Evolutionary conservation across 1,140 invertebrate species (phyloP).

Genomic region (Vanessa atalanta): DNA sequence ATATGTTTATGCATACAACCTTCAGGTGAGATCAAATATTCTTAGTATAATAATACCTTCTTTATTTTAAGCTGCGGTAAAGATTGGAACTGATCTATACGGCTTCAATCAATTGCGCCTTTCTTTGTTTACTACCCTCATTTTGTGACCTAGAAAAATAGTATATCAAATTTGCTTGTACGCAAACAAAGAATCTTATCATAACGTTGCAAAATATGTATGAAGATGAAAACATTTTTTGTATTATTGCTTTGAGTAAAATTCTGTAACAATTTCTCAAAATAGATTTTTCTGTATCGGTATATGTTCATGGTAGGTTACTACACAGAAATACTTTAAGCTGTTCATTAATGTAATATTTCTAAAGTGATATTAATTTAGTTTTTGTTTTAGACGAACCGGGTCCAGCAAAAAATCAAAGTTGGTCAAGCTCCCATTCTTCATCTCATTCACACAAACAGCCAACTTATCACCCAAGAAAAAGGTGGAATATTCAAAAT

Average conservation of each 20-base stretch:
- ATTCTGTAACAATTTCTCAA: no score
- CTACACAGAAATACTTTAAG: no score
- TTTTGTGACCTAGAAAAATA: conserved; percentile 67
- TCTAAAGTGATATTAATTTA: not conserved
- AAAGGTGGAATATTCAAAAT: conserved; percentile 85
- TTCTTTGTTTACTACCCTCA: conserved; percentile 71
- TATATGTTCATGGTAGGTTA: not conserved
- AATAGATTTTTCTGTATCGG: not conserved
- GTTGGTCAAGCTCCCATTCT: conserved; percentile 82
- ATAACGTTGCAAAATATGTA: not conserved
- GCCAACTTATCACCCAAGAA: conserved; percentile 85
- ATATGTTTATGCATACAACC: conserved; percentile 86
- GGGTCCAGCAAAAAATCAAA: conserved; percentile 82
- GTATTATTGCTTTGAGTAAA: no score
- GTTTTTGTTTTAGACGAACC: conserved; percentile 81
- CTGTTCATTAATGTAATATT: not conserved
- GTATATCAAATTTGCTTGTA: conserved; percentile 25
- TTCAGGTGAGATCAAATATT: conserved; percentile 82
- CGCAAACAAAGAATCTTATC: conserved; percentile 22
- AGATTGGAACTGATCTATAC: conserved; percentile 42
- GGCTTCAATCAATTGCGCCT: conserved; percentile 44
- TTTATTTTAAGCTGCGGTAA: conserved; percentile 39
- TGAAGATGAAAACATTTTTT: not conserved
- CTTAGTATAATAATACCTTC: conserved; percentile 49
- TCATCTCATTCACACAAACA: conserved; percentile 79